Evolutionary conservation across 2,888 invertebrate species (phyloP).

Genomic region (Lycia hirtaria): DNA sequence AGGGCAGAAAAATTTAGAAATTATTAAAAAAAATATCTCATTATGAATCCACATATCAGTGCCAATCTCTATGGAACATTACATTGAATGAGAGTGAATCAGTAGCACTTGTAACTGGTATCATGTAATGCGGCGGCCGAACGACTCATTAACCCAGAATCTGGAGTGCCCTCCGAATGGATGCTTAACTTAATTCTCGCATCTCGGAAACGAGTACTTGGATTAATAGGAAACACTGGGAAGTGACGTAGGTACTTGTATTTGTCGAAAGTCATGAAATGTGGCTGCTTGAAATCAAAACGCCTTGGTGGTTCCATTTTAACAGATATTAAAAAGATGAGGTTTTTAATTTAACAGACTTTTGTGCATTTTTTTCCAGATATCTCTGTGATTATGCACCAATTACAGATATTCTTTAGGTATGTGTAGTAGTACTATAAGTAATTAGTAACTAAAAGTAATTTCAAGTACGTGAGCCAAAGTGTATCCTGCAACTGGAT

Average conservation of each 20-base stretch:
- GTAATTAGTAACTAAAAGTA: too few species aligned
- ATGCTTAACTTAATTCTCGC: conserved; percentile 37
- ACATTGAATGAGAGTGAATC: conserved; percentile 30
- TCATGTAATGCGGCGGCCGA: conserved; percentile 37
- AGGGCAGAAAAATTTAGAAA: too few species aligned
- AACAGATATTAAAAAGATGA: too few species aligned
- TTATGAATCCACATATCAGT: background rate
- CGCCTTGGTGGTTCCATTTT: too few species aligned
- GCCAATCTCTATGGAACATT: conserved; percentile 19
- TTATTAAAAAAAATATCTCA: too few species aligned
- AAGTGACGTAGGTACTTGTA: background rate
- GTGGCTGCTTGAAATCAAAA: background rate
- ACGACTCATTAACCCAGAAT: conserved; percentile 44
- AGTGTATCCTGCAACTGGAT: too few species aligned
- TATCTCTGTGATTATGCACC: too few species aligned
- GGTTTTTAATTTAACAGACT: too few species aligned
- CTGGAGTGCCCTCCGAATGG: conserved; percentile 32
- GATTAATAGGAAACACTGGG: conserved; percentile 20
- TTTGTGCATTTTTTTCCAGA: too few species aligned
- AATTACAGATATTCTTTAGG: too few species aligned
- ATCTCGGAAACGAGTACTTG: conserved; percentile 34
- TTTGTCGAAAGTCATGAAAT: background rate
- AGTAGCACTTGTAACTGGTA: conserved; percentile 29
- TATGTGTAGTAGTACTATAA: too few species aligned
- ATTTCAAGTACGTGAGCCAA: too few species aligned